Percentiles rank a stretch among this genome's conserved stretches.
These are phyloP conservation scores for Pachycephala philippinensis DNA, from an alignment of 2,113 vertebrate species.

Conservation along the genomic window DNA sequence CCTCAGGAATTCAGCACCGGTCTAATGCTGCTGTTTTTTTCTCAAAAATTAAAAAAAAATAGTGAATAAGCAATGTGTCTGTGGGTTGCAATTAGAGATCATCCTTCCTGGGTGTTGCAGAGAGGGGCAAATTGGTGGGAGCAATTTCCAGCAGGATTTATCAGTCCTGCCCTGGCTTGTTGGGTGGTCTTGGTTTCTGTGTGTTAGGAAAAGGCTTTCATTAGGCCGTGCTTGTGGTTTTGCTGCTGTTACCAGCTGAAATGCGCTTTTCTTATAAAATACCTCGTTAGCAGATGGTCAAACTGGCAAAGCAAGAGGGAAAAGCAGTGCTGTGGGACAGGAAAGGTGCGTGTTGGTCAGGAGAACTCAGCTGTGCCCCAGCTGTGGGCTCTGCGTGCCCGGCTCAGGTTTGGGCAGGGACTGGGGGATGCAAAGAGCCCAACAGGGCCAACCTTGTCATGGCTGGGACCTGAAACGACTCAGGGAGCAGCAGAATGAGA, in stretches of 20 bases:
- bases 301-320: background rate
- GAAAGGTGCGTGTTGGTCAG: background rate
- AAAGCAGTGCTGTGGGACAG: background rate
- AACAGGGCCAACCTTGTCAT: rapidly evolving
- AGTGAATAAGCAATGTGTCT: background rate
- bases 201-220: background rate
- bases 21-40: background rate
- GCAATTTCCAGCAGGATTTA: background rate
- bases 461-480: background rate
- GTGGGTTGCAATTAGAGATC: background rate
- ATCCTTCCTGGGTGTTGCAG: background rate
- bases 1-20: background rate
- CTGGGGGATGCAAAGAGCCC: background rate
- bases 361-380: background rate
- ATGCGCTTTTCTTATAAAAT: background rate
- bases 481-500: background rate
- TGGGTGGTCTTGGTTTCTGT: conserved; percentile 10
- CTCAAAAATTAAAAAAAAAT: background rate
- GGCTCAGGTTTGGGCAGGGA: background rate
- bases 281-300: background rate
- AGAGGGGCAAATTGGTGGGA: background rate
- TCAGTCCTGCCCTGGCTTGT: background rate
- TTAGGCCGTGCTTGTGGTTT: conserved; percentile 3
- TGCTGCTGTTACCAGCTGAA: background rate
- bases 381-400: background rate